These are phyloP conservation scores for Todiramphus chloris DNA, from an alignment of 2,113 vertebrate genomes.

Conservation along the genomic window DNA sequence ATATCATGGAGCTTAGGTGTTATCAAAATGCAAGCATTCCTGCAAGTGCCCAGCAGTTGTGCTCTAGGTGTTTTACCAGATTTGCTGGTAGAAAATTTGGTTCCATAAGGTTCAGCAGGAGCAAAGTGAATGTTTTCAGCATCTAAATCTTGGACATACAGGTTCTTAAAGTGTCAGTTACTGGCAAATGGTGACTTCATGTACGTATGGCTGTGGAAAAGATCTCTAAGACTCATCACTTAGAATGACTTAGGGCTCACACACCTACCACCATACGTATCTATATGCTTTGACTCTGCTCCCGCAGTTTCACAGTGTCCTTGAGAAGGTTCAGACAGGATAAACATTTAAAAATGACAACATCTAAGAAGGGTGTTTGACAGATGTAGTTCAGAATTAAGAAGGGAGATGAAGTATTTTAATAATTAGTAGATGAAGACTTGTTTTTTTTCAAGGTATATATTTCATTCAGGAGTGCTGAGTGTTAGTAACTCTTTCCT, in stretches of 20 bases:
- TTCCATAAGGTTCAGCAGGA: background rate
- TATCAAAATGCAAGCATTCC: background rate
- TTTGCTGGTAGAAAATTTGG: background rate
- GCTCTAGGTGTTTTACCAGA: background rate
- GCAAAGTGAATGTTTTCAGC: background rate
- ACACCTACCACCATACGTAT: background rate
- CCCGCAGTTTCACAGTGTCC: background rate
- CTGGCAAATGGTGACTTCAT: background rate
- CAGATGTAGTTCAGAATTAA: background rate
- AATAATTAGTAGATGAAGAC: background rate
- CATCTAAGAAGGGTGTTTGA: background rate
- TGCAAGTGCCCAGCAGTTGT: background rate
- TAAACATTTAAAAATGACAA: background rate
- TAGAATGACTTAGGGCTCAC: background rate
- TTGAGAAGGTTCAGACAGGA: background rate
- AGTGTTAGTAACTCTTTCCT: background rate
- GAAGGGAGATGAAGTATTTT: background rate
- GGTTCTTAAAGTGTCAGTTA: background rate
- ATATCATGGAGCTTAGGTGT: background rate
- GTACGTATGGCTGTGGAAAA: background rate
- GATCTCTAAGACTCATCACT: background rate
- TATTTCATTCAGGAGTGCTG: background rate
- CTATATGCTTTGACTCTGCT: background rate
- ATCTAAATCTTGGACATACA: background rate
- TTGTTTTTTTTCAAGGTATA: background rate